These are phyloP conservation scores for Stomorhina lunata DNA, from an alignment of 2,888 invertebrate species.

Conservation along the genomic window DNA sequence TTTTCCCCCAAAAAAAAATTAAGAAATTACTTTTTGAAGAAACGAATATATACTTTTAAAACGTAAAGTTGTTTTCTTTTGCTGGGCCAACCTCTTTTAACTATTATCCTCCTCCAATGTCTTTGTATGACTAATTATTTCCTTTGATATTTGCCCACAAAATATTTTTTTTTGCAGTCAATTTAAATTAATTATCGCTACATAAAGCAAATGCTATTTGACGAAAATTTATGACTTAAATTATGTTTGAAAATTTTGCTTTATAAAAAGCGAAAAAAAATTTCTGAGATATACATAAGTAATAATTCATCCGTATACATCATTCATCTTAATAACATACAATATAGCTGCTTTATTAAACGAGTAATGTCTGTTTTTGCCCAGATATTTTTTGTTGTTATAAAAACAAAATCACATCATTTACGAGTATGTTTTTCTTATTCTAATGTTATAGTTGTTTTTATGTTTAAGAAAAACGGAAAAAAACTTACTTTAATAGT, in stretches of 20 bases:
- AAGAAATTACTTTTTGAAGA: too few species aligned
- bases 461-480: conserved; percentile 12
- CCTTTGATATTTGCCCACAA: not conserved
- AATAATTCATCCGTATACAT: conserved; percentile 49
- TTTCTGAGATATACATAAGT: conserved; percentile 22
- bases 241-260: conserved; percentile 21
- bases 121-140: not conserved
- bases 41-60: too few species aligned
- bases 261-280: conserved; percentile 1
- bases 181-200: conserved; percentile 51
- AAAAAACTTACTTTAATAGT: conserved; percentile 45
- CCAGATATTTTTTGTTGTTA: not conserved
- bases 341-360: conserved; percentile 24
- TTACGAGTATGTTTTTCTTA: not conserved
- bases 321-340: conserved; percentile 46
- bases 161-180: conserved; percentile 26
- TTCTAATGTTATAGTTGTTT: not conserved
- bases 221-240: conserved; percentile 47
- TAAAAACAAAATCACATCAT: conserved; percentile 25
- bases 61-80: too few species aligned
- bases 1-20: too few species aligned
- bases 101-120: too few species aligned
- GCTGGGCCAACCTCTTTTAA: too few species aligned
- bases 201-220: conserved; percentile 53
- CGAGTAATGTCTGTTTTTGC: not conserved